Conservation (phyloP, 2,888 invertebrate species). For the Agrypnus murinus region DNA sequence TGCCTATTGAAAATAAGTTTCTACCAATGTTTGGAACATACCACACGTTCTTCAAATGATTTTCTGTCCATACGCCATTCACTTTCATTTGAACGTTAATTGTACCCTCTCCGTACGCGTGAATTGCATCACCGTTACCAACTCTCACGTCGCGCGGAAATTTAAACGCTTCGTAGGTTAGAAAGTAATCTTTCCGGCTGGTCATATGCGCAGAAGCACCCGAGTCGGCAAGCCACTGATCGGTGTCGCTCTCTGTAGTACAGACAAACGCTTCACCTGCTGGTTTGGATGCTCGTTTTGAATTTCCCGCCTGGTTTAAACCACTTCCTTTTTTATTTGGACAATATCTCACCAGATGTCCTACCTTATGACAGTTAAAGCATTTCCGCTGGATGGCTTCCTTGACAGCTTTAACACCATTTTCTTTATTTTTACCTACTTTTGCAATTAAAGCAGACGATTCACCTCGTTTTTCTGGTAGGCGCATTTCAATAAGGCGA, state of each 20-base stretch:
- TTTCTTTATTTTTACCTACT: neutral
- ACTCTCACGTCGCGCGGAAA: conserved; percentile 21
- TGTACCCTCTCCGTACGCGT: conserved; percentile 29
- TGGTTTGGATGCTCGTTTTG: neutral
- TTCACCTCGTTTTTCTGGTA: neutral
- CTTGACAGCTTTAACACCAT: neutral
- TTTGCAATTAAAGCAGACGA: neutral
- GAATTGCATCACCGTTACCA: conserved; percentile 25
- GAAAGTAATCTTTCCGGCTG: conserved; percentile 9
- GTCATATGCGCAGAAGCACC: conserved; percentile 38
- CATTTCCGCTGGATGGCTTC: conserved; percentile 14
- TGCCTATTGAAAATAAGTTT: conserved; percentile 34
- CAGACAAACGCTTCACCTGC: neutral
- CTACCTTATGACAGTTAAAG: conserved; percentile 13
- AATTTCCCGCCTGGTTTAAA: no score
- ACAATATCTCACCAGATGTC: neutral
- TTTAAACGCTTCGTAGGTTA: conserved; percentile 26
- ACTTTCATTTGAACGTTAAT: conserved; percentile 30
- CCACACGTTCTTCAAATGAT: conserved; percentile 34
- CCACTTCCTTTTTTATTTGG: neutral
- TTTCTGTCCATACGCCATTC: conserved; percentile 5
- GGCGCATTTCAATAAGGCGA: conserved; percentile 17
- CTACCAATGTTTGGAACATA: conserved; percentile 35
- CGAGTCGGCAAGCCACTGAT: conserved; percentile 32
- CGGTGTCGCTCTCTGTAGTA: no score